These are phyloP conservation scores for Frieseomelitta varia DNA, from an alignment of 1,140 invertebrate genomes.

Conservation along the genomic window DNA sequence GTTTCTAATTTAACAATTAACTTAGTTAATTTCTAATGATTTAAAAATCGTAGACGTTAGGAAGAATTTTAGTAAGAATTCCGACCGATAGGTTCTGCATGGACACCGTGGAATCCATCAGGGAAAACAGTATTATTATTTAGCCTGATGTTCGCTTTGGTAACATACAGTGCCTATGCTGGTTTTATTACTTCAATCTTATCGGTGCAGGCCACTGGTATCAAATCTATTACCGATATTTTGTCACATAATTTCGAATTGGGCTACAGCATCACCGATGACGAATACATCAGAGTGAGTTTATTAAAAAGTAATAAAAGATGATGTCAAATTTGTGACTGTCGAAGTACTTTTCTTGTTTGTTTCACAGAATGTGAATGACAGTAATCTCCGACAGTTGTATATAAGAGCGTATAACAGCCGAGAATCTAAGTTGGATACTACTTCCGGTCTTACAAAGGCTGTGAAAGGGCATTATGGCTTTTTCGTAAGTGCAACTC, in stretches of 20 bases:
- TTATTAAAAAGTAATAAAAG: not conserved
- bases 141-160: conserved; percentile 83
- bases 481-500: conserved; percentile 79
- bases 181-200: conserved; percentile 86
- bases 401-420: conserved; percentile 79
- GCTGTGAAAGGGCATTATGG: conserved; percentile 78
- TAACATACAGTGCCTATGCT: conserved; percentile 85
- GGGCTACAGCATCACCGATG: conserved; percentile 81
- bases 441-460: conserved; percentile 75
- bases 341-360: not conserved
- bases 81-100: conserved; percentile 82
- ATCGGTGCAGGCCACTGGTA: conserved; percentile 84
- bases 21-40: too few relatives aligned
- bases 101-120: conserved; percentile 83
- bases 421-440: conserved; percentile 74
- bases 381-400: conserved; percentile 76
- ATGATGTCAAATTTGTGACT: not conserved
- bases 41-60: not conserved
- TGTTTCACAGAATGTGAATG: conserved; percentile 74
- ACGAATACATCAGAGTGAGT: conserved; percentile 78
- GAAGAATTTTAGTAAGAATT: not conserved
- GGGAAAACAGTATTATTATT: conserved; percentile 84
- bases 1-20: not conserved
- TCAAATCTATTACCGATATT: conserved; percentile 84
- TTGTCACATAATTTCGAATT: conserved; percentile 84